phyloP scores from a whole-genome alignment of 2,888 invertebrate species.

The Resseliella maxima region DNA sequence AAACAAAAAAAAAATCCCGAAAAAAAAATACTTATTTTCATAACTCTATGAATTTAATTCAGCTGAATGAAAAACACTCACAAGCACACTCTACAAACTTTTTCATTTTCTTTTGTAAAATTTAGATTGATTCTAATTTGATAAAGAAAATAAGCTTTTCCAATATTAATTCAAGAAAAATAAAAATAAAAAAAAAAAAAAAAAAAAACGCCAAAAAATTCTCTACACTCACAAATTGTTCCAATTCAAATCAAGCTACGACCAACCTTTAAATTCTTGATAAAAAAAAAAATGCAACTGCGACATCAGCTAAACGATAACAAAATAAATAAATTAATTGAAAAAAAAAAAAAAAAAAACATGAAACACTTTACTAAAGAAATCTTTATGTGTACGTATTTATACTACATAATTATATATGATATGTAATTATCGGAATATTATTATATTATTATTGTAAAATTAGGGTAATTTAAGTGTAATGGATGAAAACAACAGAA shows the following conservation, averaged over 20 bases:
- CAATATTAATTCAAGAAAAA: background rate
- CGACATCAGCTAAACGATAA: background rate
- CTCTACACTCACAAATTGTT: slow-evolving; percentile 35
- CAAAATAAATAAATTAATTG: too few species aligned
- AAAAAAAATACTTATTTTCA: slow-evolving; percentile 38
- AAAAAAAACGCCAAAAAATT: background rate
- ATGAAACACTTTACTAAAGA: slow-evolving; percentile 36
- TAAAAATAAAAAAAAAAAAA: background rate
- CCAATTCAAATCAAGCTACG: slow-evolving; percentile 1
- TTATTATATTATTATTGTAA: slow-evolving; percentile 43
- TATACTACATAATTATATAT: slow-evolving; percentile 38
- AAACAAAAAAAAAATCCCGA: background rate
- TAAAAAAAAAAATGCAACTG: background rate
- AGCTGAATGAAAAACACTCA: background rate
- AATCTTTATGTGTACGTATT: slow-evolving; percentile 51
- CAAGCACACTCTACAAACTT: slow-evolving; percentile 16
- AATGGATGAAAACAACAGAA: background rate
- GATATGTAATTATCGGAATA: slow-evolving; percentile 50
- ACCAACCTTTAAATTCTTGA: slow-evolving; percentile 46
- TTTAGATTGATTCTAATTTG: slow-evolving; percentile 21
- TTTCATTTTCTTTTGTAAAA: background rate
- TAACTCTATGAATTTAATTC: slow-evolving; percentile 35
- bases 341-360: background rate
- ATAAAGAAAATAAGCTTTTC: slow-evolving; percentile 18
- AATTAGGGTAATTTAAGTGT: slow-evolving; percentile 37